These are phyloP conservation scores for Carcinoscorpius rotundicauda DNA, from an alignment of 1,140 invertebrate species.

Conservation along the genomic window DNA sequence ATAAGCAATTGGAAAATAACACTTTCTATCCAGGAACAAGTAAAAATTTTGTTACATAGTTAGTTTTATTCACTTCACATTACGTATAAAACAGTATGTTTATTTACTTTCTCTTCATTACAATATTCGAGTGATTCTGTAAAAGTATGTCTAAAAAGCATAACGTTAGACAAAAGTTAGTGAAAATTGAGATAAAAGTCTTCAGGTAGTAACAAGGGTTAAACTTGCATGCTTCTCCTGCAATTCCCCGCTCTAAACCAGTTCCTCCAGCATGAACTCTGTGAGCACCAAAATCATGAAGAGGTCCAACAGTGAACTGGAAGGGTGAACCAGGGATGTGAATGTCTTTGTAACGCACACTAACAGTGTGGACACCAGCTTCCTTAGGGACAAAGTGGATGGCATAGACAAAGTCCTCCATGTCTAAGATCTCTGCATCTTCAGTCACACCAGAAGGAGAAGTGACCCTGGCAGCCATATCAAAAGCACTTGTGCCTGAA, in stretches of 20 bases:
- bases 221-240: slow-evolving; percentile 50
- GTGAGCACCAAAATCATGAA: slow-evolving; percentile 62
- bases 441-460: slow-evolving; percentile 82
- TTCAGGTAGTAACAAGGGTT: background rate
- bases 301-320: slow-evolving; percentile 49
- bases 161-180: no score
- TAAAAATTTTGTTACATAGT: no score
- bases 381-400: slow-evolving; percentile 97
- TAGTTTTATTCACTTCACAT: no score
- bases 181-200: no score
- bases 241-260: slow-evolving; percentile 73
- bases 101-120: no score
- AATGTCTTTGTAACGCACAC: slow-evolving; percentile 89
- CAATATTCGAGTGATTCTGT: no score
- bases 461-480: slow-evolving; percentile 79
- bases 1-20: no score
- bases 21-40: no score
- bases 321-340: slow-evolving; percentile 67
- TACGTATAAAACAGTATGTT: no score
- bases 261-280: slow-evolving; percentile 77
- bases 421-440: slow-evolving; percentile 77
- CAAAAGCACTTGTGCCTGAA: slow-evolving; percentile 48
- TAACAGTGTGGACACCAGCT: slow-evolving; percentile 89
- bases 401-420: slow-evolving; percentile 85
- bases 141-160: no score